Conservation (phyloP, 2,113 vertebrate genomes). For the Oncorhynchus tshawytscha region DNA sequence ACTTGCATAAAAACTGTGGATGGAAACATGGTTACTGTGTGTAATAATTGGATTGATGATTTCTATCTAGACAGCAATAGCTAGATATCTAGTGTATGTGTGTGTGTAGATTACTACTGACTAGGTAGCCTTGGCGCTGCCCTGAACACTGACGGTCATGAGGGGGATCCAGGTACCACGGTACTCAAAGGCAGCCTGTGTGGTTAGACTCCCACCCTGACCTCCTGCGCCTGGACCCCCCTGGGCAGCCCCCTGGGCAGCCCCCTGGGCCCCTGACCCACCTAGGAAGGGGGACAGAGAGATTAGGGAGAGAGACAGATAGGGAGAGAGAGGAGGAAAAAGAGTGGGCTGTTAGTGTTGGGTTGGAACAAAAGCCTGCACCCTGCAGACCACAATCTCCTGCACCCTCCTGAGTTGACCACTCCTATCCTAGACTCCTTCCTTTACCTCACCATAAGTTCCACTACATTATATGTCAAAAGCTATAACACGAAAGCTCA, state of each 20-base stretch:
- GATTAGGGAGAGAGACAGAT: background rate
- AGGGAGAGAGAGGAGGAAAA: background rate
- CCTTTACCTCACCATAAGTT: too few species aligned
- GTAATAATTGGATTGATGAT: background rate
- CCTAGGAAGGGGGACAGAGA: conserved; percentile 43
- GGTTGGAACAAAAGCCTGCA: too few species aligned
- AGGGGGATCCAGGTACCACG: conserved; percentile 98
- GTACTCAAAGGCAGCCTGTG: conserved; percentile 97
- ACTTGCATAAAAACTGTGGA: too few species aligned
- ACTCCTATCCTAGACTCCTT: too few species aligned
- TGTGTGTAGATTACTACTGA: conserved; percentile 70
- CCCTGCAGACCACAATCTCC: too few species aligned
- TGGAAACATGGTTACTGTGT: background rate
- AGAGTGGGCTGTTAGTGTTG: background rate
- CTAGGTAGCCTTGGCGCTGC: conserved; percentile 97
- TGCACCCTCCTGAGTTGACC: too few species aligned
- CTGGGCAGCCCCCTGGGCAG: conserved; percentile 63
- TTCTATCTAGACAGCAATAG: background rate
- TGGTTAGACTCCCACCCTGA: conserved; percentile 78
- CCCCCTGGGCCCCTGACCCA: conserved; percentile 69
- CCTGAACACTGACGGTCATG: conserved; percentile 89
- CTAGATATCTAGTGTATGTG: background rate
- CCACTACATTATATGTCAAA: too few species aligned
- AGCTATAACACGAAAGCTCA: too few species aligned
- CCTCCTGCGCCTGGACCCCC: conserved; percentile 79